Evolutionary conservation across 2,888 invertebrate species (phyloP), one percentile per base, ranked within the genome.

Genomic region (Tholera decimalis): DNA sequence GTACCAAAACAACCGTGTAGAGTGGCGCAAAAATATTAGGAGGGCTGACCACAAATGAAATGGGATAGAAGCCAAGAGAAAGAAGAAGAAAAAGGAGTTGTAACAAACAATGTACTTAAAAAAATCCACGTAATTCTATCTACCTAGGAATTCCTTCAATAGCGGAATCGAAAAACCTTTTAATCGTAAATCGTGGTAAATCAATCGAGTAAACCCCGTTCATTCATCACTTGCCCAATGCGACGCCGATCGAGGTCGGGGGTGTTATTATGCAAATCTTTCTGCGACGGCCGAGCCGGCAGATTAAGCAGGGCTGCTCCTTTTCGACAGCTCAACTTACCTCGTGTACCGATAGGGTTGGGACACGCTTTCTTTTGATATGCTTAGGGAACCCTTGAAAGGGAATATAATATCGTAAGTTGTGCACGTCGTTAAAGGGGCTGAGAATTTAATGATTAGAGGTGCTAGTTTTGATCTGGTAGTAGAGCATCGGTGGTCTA

Each of bases 191-290:
- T 74, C 55, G 58, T 55, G 56, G 53, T 64, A 74, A 78, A 80
- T 81, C 79, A 81, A 81, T 79, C 71, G 70, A 41, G 46, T 53
- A 64, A 65, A 57, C 74, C 78, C 51, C 56, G 56, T 71, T 66
- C 71, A 82, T 71, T 79, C 73, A 73, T 77, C 62, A 62, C 73
- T 79, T 61, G 69, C 64, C 62, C 63, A 39, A 72, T 67, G 57
- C 61, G 70, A 77, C 78, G 71, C 54, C 66, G 75, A 71, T 62
- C 62, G 72, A 73, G 79, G 79, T 75, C 63, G 73, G 77, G 73
- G 75, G 82, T 71, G 75, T 85, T 83, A 79, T 83, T 83, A 84
- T 84, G 85, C 77, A 84, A 84, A 84, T 79, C 70, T 75, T 64
- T 50, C 61, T 61, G 68, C 61, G 82, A 75, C 73, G 70, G 63